A percentile compares a stretch with the other conserved stretches of the same genome.
These are phyloP conservation scores for Stomatorhinus ivindoensis DNA, from an alignment of 2,113 vertebrate genomes.

Conservation along the genomic window DNA sequence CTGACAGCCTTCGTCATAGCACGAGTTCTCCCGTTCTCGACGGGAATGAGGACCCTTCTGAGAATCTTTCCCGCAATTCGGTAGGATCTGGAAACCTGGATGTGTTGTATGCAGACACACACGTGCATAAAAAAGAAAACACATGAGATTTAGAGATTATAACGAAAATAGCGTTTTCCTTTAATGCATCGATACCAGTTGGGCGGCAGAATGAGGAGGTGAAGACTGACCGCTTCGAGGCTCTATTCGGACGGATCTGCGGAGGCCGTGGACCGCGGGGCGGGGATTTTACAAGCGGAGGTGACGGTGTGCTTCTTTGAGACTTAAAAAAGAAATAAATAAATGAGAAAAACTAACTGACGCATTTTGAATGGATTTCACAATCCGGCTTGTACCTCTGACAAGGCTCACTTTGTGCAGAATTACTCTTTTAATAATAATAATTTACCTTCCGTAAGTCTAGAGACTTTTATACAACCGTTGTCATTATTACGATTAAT, in stretches of 20 bases:
- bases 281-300: background rate
- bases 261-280: background rate
- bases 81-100: background rate
- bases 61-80: conserved; percentile 28
- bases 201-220: background rate
- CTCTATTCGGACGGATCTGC: background rate
- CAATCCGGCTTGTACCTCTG: conserved; percentile 30
- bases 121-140: background rate
- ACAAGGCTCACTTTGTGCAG: conserved; percentile 2
- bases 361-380: conserved; percentile 21
- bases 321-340: background rate
- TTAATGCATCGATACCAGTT: background rate
- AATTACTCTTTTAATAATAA: conserved; percentile 9
- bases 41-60: conserved; percentile 31
- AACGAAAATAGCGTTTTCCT: background rate
- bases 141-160: background rate
- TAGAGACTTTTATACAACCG: conserved; percentile 9
- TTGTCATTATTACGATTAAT: background rate
- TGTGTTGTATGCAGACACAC: background rate
- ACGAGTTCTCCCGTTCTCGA: conserved; percentile 39
- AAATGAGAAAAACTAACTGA: background rate
- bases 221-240: background rate
- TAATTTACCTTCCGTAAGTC: conserved; percentile 19
- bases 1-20: conserved; percentile 37
- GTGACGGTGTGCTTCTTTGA: background rate